phyloP scores from a whole-genome alignment of 2,797 vertebrate genomes.

The Malacoctenus gilli region DNA sequence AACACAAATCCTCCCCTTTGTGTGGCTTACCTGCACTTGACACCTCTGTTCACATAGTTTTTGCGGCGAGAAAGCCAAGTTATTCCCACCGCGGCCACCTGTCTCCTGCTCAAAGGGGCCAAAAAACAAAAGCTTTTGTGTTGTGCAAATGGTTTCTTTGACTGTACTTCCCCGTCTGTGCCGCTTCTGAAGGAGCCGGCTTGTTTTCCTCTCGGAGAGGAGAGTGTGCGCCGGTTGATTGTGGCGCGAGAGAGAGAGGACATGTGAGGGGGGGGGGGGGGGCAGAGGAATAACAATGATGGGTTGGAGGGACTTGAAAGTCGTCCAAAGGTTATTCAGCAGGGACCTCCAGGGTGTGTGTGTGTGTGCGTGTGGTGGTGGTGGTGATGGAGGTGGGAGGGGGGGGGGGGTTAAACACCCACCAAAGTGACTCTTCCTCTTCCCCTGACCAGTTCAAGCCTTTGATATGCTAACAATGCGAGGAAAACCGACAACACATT shows the following conservation, averaged over 20 bases:
- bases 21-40: slow-evolving; percentile 28
- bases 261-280: slow-evolving; percentile 29
- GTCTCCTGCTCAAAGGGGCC: slow-evolving; percentile 52
- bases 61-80: slow-evolving; percentile 48
- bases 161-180: slow-evolving; percentile 53
- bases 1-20: slow-evolving; percentile 35
- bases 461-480: too few species aligned
- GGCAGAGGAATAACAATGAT: slow-evolving; percentile 53
- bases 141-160: slow-evolving; percentile 75
- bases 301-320: slow-evolving; percentile 55
- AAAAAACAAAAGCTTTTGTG: slow-evolving; percentile 72
- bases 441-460: too few species aligned
- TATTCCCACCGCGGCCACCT: slow-evolving; percentile 65
- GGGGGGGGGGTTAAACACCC: too few species aligned
- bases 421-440: too few species aligned
- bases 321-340: slow-evolving; percentile 67
- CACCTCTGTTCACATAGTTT: slow-evolving; percentile 44
- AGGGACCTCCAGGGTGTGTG: slow-evolving; percentile 31
- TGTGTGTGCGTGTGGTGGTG: too few species aligned
- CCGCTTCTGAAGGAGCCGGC: slow-evolving; percentile 46
- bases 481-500: neutral
- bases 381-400: too few species aligned
- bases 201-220: slow-evolving; percentile 44
- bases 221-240: slow-evolving; percentile 53
- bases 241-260: slow-evolving; percentile 47